Base-by-base conservation (phyloP, 2,113 vertebrate genomes). In the Dasyurus viverrinus region DNA sequence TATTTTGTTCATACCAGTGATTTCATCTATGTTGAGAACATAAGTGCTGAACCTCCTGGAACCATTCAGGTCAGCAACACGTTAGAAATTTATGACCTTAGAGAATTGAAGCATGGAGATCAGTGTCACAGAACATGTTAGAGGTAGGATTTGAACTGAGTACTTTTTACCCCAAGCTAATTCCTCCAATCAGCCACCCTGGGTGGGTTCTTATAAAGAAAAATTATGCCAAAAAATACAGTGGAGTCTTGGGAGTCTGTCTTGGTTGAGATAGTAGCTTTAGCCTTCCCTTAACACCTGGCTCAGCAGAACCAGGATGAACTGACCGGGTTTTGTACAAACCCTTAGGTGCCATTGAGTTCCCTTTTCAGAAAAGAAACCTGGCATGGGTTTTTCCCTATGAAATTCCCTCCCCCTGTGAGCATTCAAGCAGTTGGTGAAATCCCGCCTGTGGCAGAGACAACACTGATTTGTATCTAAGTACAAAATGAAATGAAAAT, bases 401-500 rank as follows among this genome's bases (percentile, higher is more conserved):
- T 68, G 0, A 36, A 55, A 12, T 4, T 92, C 53, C 0, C 90
- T 96, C 95, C 90, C 95, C 94, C 93, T 26, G 36, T 42, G 19
- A 89, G 92, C 91, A 84, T 93, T 94, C 96, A 53, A 93, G 95
- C 93, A 97, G 84, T 92, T 90, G 96, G 90, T 42, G 42, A 96
- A 23, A 55, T 14, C n/a, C 11, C 92, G 97, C 92, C 84, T 91
- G 27, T 95, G 95, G 68, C 26, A 53, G 94, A 93, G 96, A 91
- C 68, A 42, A 84, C 93, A 95, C 57, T 96, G 96, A 95, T 97
- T 97, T 97, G 93, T 27, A 96, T 97, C 95, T 93, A 92, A 52
- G 47, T 52, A 95, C 30, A 93, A 97, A 97, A 97, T 92, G 93
- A 95, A 97, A 97, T 96, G 97, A 97, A 97, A 97, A 97, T 94